A percentile compares a stretch with the other conserved stretches of the same genome.
phyloP scores from a whole-genome alignment of 2,888 invertebrate genomes.

The Chrysolina haemoptera region DNA sequence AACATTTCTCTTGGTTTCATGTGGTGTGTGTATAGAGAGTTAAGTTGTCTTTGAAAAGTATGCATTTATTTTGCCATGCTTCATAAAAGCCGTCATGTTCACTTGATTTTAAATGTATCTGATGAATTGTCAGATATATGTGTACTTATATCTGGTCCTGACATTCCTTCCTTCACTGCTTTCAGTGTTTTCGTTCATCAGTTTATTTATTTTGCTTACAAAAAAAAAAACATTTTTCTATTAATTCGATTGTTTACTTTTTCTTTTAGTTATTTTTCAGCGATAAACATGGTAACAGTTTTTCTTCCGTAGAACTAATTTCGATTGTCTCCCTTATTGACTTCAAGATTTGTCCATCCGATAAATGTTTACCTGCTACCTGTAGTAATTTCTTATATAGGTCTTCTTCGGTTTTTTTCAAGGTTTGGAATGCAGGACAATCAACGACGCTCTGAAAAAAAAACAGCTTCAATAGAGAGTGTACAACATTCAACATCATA shows the following conservation, averaged over 20 bases:
- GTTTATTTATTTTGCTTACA: too few species aligned
- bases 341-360: not conserved
- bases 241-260: not conserved
- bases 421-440: not conserved
- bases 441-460: not conserved
- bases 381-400: not conserved
- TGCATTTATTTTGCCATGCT: not conserved
- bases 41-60: not conserved
- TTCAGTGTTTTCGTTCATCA: not conserved
- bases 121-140: not conserved
- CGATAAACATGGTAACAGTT: not conserved
- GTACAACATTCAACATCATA: too few species aligned
- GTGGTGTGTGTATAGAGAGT: not conserved
- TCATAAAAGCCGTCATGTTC: not conserved
- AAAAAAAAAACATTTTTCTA: too few species aligned
- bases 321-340: not conserved
- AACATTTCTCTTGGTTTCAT: too few species aligned
- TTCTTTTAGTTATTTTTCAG: not conserved
- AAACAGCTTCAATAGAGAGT: too few species aligned
- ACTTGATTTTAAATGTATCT: not conserved
- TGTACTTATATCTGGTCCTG: too few species aligned
- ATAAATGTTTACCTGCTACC: constrained; percentile 5
- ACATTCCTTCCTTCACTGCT: too few species aligned
- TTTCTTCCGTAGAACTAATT: not conserved
- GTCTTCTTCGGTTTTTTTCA: not conserved